Percentiles rank a stretch among this genome's conserved stretches.
phyloP scores from a whole-genome alignment of 2,888 invertebrate species.

The Dicyrtoma fusca region DNA sequence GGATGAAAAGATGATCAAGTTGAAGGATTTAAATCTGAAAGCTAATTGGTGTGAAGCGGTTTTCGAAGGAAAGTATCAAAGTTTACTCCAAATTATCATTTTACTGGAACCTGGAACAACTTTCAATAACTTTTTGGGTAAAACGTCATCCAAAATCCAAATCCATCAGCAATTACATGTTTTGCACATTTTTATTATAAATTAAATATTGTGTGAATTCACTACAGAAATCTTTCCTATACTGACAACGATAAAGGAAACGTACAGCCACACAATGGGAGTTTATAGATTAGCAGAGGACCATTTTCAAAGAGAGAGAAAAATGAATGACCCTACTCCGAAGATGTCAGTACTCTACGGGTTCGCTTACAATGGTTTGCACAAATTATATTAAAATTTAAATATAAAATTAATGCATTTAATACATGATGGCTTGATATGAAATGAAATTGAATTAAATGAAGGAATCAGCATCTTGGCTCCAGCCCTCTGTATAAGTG shows the following conservation, averaged over 20 bases:
- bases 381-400: too few relatives aligned
- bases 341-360: too few relatives aligned
- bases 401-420: too few relatives aligned
- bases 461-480: neutral
- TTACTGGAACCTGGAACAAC: neutral
- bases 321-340: too few relatives aligned
- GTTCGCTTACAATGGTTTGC: too few relatives aligned
- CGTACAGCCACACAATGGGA: too few relatives aligned
- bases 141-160: neutral
- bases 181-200: too few relatives aligned
- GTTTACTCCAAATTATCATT: conserved; percentile 2
- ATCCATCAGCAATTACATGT: neutral
- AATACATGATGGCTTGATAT: too few relatives aligned
- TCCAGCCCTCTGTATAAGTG: neutral
- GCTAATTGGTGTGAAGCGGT: conserved; percentile 1
- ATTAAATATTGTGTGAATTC: neutral
- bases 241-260: too few relatives aligned
- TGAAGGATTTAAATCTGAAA: neutral
- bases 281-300: too few relatives aligned
- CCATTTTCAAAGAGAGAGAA: too few relatives aligned
- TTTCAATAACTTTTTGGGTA: neutral
- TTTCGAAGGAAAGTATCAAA: neutral
- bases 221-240: neutral
- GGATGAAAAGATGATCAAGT: neutral
- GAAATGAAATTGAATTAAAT: too few relatives aligned